Evolutionary conservation across 2,113 vertebrate species (phyloP).

Genomic region (Pandion haliaetus): DNA sequence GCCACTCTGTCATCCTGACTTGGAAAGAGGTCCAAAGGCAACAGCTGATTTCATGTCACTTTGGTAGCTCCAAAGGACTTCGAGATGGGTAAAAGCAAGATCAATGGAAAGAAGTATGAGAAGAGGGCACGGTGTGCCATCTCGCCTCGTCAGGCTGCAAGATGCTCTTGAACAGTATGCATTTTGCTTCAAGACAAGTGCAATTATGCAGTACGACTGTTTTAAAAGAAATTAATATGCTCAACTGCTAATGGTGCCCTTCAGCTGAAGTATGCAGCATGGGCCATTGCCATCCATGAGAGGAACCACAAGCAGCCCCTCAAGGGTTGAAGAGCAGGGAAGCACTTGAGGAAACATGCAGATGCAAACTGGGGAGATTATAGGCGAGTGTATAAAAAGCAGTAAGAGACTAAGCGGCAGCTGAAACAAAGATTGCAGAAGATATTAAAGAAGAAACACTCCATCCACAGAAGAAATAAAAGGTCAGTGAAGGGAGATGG

Average conservation of each 20-base stretch:
- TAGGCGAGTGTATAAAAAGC: neutral
- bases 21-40: neutral
- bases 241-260: neutral
- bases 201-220: neutral
- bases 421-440: neutral
- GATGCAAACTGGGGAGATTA: neutral
- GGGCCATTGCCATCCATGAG: fast-evolving
- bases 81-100: neutral
- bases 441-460: neutral
- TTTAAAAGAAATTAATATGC: neutral
- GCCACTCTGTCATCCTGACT: neutral
- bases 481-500: slow-evolving; percentile 30
- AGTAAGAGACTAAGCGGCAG: neutral
- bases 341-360: neutral
- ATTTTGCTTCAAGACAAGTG: neutral
- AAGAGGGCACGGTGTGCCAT: neutral
- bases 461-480: neutral
- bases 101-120: fast-evolving
- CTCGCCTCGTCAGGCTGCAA: fast-evolving
- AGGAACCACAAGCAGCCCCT: neutral
- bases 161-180: neutral
- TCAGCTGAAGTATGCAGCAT: neutral
- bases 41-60: fast-evolving
- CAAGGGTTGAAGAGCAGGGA: neutral
- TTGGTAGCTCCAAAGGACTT: neutral